phyloP scores from a whole-genome alignment of 1,140 invertebrate species.

The Drosophila punjabiensis region DNA sequence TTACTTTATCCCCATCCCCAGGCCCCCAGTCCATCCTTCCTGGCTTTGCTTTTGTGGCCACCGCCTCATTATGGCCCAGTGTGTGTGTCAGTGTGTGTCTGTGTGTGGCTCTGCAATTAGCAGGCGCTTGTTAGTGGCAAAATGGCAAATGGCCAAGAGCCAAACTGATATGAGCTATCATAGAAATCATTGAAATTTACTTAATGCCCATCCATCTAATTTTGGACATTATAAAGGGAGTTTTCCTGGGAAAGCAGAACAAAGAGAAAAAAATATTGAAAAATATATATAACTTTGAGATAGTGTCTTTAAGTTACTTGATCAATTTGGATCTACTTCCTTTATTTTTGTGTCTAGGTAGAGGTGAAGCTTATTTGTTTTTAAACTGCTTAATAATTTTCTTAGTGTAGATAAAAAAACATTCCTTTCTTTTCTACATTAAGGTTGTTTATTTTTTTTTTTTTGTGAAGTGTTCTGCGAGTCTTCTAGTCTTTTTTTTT shows the following conservation, averaged over 20 bases:
- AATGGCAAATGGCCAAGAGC: slow-evolving; percentile 66
- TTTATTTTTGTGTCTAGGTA: not conserved
- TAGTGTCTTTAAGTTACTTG: not conserved
- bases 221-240: not conserved
- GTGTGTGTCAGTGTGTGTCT: slow-evolving; percentile 18
- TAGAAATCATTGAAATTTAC: slow-evolving; percentile 72
- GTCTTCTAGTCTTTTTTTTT: not conserved
- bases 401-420: not conserved
- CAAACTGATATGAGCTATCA: slow-evolving; percentile 77
- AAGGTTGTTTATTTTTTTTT: not conserved
- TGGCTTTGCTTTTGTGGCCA: slow-evolving; percentile 77
- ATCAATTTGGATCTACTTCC: not conserved
- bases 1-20: not conserved
- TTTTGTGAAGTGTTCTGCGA: too few relatives aligned
- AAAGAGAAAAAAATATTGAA: not conserved
- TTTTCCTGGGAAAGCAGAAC: not conserved
- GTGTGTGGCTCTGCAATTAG: slow-evolving; percentile 67
- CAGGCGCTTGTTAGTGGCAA: slow-evolving; percentile 74
- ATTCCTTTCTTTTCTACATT: not conserved
- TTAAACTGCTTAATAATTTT: not conserved
- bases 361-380: not conserved
- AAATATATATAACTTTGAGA: not conserved
- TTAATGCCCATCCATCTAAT: slow-evolving; percentile 47
- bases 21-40: slow-evolving; percentile 11
- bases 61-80: slow-evolving; percentile 67